A percentile compares a stretch with the other conserved stretches of the same genome.
phyloP scores from a whole-genome alignment of 2,888 invertebrate genomes.

The Ctena decussata region DNA sequence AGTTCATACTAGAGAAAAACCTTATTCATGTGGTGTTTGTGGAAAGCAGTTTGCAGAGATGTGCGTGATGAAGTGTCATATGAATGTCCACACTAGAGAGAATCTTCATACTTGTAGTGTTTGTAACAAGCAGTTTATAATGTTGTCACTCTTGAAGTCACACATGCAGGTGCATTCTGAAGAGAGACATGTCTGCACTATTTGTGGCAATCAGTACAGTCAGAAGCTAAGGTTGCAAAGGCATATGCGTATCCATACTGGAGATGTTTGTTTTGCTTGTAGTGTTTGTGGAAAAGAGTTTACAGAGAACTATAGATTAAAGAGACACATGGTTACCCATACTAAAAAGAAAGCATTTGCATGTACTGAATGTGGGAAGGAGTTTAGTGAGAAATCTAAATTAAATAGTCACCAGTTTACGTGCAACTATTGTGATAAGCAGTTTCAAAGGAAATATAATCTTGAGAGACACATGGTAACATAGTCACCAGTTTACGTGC shows the following conservation, averaged over 20 bases:
- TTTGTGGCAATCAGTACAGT: neutral
- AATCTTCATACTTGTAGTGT: slow-evolving; percentile 26
- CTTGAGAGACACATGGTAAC: too few species aligned
- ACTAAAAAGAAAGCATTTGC: too few species aligned
- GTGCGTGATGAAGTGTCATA: slow-evolving; percentile 35
- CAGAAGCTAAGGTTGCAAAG: too few species aligned
- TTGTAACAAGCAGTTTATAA: neutral
- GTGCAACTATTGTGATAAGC: too few species aligned
- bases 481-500: too few species aligned
- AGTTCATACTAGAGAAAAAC: neutral
- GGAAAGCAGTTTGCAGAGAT: slow-evolving; percentile 39
- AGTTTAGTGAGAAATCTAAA: too few species aligned
- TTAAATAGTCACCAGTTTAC: too few species aligned
- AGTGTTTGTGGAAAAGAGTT: neutral
- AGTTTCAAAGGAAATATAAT: too few species aligned
- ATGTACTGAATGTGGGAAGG: too few species aligned
- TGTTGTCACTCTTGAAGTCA: neutral
- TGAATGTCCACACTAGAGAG: slow-evolving; percentile 49
- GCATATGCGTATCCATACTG: neutral
- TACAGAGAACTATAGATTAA: neutral
- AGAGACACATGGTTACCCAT: too few species aligned
- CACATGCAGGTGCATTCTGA: neutral
- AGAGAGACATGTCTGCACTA: neutral
- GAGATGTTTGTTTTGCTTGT: neutral
- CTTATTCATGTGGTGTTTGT: slow-evolving; percentile 46